Base-by-base conservation (phyloP, 2,797 vertebrate species). In the Peromyscus attwateri region DNA sequence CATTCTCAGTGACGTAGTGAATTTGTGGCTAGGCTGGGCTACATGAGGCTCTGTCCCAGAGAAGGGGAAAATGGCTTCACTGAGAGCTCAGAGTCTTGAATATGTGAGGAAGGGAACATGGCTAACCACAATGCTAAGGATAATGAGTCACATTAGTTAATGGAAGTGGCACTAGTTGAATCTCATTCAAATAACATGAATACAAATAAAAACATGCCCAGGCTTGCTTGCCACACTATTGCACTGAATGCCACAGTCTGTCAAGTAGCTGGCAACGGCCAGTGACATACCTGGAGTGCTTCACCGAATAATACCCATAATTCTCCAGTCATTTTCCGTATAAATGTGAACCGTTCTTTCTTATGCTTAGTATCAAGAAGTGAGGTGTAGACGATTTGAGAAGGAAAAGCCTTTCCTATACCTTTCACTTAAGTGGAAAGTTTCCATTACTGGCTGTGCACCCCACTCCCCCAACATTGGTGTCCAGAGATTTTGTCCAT, bases 81-180 rank as follows among this genome's bases (percentile, higher is more conserved):
- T 84, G 73, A 91, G 91, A 95, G 31, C 57, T 37, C 92, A 77
- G 77, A 94, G 93, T 92, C 70, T 95, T 94, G 87, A 88, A 79
- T 68, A 82, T 37, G 40, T 73, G 84, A 52, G 57, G 94, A 96
- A 96, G 71, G 43, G 94, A 82, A 84, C 52, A 31, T 92, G 87
- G 92, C 83, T 95, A 94, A 85, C 92, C 89, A 96, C 96, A 94
- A 75, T 12, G 6, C 84, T 68, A 82, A 84, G 49, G 84, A 82
- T 92, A 97, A 94, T 68, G 95, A 97, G 64, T 91, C 96, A 87
- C 55, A 66, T 97, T 97, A 95, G 96, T 96, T 95, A 97, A 95
- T 95, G 89, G 96, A 97, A 95, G 90, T 90, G 92, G 92, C 94
- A 98, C 93, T 80, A 49, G 55, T 75, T 96, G 95, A 97, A 94